Evolutionary conservation across 2,113 vertebrate genomes (phyloP).

Genomic region (Hemibagrus wyckioides): DNA sequence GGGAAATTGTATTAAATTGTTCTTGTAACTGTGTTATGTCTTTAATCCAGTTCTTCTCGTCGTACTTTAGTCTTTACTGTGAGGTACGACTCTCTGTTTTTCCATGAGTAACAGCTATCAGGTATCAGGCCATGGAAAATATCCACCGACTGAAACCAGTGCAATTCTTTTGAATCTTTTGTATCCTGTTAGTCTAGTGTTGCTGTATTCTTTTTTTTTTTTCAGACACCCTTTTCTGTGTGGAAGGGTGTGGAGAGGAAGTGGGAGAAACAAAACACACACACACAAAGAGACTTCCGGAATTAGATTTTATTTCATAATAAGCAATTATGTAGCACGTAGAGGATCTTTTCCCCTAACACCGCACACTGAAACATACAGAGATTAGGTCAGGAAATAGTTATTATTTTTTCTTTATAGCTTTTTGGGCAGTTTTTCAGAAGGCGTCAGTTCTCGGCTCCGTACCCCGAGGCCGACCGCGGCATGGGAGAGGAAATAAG

Average conservation of each 20-base stretch:
- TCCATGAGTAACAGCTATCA: background rate
- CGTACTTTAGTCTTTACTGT: background rate
- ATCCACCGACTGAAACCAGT: background rate
- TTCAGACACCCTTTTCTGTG: background rate
- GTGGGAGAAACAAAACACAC: slow-evolving; percentile 43
- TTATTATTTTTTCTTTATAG: no score
- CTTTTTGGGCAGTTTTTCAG: background rate
- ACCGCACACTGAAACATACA: background rate
- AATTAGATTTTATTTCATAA: background rate
- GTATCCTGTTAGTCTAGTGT: background rate
- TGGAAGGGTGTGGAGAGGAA: slow-evolving; percentile 45
- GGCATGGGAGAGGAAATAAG: slow-evolving; percentile 18
- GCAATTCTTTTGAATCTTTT: background rate
- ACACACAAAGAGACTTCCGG: background rate
- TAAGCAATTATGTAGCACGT: background rate
- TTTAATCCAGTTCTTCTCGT: background rate
- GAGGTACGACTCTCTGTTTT: background rate
- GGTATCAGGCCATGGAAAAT: background rate
- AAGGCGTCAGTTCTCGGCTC: background rate
- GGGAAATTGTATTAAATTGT: background rate
- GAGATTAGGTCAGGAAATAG: background rate
- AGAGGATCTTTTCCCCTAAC: background rate
- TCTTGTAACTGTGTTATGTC: background rate
- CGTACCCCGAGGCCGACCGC: background rate
- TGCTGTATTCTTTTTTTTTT: background rate